phyloP scores from a whole-genome alignment of 2,113 vertebrate genomes.

The Odontophorus gujanensis region DNA sequence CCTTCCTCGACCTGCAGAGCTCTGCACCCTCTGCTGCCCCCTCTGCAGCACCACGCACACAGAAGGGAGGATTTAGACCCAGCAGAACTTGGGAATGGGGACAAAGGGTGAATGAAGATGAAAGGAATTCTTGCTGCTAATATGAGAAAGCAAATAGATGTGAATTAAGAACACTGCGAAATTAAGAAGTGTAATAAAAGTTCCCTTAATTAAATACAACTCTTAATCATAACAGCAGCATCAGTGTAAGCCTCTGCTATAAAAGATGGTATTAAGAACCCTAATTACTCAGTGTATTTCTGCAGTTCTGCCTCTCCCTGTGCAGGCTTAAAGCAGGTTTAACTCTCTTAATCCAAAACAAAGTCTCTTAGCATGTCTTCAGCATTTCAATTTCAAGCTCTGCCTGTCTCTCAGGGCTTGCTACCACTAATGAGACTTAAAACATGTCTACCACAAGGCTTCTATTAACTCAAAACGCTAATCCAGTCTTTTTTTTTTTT shows the following conservation, averaged over 20 bases:
- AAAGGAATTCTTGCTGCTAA: not conserved
- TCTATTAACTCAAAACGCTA: conserved; percentile 22
- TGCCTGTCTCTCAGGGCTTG: conserved; percentile 48
- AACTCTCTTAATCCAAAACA: conserved; percentile 62
- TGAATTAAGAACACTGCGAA: not conserved
- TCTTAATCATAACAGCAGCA: conserved; percentile 3
- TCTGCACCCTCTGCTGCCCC: not conserved
- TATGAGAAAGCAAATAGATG: not conserved
- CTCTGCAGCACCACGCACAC: fast-evolving
- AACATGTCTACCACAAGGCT: not conserved
- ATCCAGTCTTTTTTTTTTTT: conserved; percentile 20
- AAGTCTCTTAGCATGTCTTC: conserved; percentile 45
- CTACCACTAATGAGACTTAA: conserved; percentile 41
- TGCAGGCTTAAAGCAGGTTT: conserved; percentile 58
- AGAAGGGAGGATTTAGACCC: not conserved
- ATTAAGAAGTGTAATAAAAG: not conserved
- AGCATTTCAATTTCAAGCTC: conserved; percentile 49
- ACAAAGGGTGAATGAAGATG: not conserved
- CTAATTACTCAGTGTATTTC: not conserved
- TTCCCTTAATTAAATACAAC: conserved; percentile 24
- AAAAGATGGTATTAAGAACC: conserved; percentile 31
- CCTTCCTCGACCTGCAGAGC: not conserved
- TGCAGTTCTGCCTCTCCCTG: conserved; percentile 1
- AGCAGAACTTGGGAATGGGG: not conserved
- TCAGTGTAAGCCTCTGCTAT: not conserved